Evolutionary conservation across 2,797 vertebrate genomes (phyloP), one percentile per base, ranked within the genome.

Genomic region (Ctenopoma multispine): DNA sequence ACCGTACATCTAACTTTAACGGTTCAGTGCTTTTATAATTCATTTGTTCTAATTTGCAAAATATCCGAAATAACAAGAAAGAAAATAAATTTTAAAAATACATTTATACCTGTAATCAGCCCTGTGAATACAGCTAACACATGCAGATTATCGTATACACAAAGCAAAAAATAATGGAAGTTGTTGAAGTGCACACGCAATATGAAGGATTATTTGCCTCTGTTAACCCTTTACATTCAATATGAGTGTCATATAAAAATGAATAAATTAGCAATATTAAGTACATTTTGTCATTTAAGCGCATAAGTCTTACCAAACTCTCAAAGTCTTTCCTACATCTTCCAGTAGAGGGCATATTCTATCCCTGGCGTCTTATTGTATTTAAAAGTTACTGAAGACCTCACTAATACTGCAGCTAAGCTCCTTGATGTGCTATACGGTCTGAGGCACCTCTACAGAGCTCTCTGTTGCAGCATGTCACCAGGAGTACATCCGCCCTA

Each of bases 291-390:
- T 29, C 15, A 44, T 54, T 2, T 15, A 21, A 48, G 56, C 17
- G 15, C 10, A 48, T 8, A 63, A 59, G 29, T 64, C 7, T 69
- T 36, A 50, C 2, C n/a, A 12, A 41, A 46, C 4, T 48, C 77
- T 75, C 63, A 36, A 75, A 80, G 72, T 56, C 86, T 80, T 88
- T 14, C 74, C 67, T 82, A 56, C 34, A 72, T 71, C 68, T 43
- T 54, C 91, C 92, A 94, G 90, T 85, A 94, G 92, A 92, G 89
- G 92, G 93, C 91, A 80, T 60, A 56, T 82, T 34, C 71, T 69
- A 81, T 85, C 77, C 36, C 81, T 81, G 31, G 63, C 83, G 66
- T 86, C 62, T 73, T 72, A 72, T 75, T 76, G 59, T 49, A 79
- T 61, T 85, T 72, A 78, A 82, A 84, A 88, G 76, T 86, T 86